A percentile compares a stretch with the other conserved stretches of the same genome.
Conservation (phyloP, 92 coral and sea anemone species). For the Umimayanthus chanpuru region DNA sequence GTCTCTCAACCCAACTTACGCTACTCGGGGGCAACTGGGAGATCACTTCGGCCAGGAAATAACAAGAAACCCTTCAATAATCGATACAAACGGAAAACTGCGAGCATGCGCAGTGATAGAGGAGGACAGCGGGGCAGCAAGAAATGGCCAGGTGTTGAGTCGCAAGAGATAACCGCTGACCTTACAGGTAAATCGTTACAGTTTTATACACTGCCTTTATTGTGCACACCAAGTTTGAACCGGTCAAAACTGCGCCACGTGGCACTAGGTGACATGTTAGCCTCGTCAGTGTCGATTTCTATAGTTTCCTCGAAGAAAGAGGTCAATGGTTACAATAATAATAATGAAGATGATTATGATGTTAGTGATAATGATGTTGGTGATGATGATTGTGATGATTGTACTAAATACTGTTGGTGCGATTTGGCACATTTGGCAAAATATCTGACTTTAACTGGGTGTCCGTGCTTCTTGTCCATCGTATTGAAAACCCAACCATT, state of each 20-base stretch:
- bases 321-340: background rate
- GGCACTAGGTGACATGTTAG: too few relatives aligned
- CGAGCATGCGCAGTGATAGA: background rate
- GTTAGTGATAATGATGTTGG: too few relatives aligned
- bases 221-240: too few relatives aligned
- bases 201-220: background rate
- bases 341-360: background rate
- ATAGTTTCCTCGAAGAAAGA: background rate
- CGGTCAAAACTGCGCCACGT: too few relatives aligned
- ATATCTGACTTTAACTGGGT: too few relatives aligned
- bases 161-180: conserved; percentile 1
- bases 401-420: too few relatives aligned
- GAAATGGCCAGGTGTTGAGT: background rate
- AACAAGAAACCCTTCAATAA: conserved; percentile 10
- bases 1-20: conserved; percentile 24
- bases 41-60: background rate
- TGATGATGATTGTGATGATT: too few relatives aligned
- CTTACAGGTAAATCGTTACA: background rate
- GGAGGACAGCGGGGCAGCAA: background rate
- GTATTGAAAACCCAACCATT: too few relatives aligned
- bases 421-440: too few relatives aligned
- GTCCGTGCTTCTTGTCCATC: too few relatives aligned
- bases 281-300: too few relatives aligned
- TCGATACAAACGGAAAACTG: conserved; percentile 27
- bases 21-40: conserved; percentile 10